Conservation (phyloP, 2,113 vertebrate genomes). For the Euleptes europaea region DNA sequence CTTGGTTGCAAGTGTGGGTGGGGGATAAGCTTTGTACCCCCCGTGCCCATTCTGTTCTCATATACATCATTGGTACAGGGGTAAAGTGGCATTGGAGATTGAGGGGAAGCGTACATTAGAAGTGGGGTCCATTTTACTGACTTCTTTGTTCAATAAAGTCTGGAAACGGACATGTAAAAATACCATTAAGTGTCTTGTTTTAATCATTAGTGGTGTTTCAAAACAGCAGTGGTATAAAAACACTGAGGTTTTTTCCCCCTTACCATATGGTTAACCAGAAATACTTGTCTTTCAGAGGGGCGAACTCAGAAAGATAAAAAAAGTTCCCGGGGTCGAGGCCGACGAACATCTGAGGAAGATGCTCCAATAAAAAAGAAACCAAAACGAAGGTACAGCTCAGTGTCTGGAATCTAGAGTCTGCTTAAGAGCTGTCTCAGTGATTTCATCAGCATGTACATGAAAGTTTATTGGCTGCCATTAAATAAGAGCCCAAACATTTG, state of each 20-base stretch:
- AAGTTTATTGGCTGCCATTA: neutral
- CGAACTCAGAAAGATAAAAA: slow-evolving; percentile 89
- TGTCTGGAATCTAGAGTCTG: neutral
- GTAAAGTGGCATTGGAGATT: neutral
- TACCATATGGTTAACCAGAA: neutral
- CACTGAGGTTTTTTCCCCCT: neutral
- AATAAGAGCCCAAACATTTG: neutral
- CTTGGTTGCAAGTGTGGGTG: too few species aligned
- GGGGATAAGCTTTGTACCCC: too few species aligned
- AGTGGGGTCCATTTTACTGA: neutral
- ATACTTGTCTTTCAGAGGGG: slow-evolving; percentile 73
- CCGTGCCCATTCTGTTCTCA: neutral
- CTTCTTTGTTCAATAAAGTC: neutral
- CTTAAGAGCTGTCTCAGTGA: neutral
- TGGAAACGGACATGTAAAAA: neutral
- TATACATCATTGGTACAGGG: neutral
- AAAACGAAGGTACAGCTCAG: slow-evolving; percentile 86
- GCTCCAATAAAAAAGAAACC: slow-evolving; percentile 94
- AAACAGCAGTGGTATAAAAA: neutral
- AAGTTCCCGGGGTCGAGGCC: slow-evolving; percentile 85
- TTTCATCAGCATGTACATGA: neutral
- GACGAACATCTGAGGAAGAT: slow-evolving; percentile 90
- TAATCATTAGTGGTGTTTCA: neutral
- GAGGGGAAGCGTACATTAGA: neutral
- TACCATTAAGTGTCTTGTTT: neutral